A percentile compares a stretch with the other conserved stretches of the same genome.
phyloP scores from a whole-genome alignment of 30 jellyfish, hydroid and myxozoan genomes.

The Aurelia sp. region DNA sequence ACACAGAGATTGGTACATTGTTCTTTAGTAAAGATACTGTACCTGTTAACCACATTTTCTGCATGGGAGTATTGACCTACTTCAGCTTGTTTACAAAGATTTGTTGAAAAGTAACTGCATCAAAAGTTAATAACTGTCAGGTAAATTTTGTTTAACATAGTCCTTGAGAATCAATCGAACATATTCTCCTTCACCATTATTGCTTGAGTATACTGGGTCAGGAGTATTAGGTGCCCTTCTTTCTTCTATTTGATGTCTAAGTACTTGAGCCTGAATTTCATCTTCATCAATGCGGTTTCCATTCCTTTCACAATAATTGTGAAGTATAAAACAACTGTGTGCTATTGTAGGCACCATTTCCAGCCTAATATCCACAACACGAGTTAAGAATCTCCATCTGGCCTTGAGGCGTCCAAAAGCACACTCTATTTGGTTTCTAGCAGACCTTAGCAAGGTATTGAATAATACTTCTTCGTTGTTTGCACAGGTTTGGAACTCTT shows the following conservation, averaged over 20 bases:
- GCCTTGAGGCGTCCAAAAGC: constrained; percentile 76
- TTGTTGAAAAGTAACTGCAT: background rate
- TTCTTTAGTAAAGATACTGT: too few relatives aligned
- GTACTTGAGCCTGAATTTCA: constrained; percentile 28
- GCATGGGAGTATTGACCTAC: too few relatives aligned
- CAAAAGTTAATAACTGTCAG: constrained; percentile 11
- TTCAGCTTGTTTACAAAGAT: constrained; percentile 1
- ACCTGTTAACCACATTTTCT: too few relatives aligned
- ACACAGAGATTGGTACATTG: too few relatives aligned
- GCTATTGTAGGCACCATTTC: constrained; percentile 37
- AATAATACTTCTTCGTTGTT: too few relatives aligned
- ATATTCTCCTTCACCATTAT: constrained; percentile 51
- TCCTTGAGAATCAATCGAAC: constrained; percentile 6
- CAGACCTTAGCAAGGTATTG: too few relatives aligned
- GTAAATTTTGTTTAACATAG: constrained; percentile 28
- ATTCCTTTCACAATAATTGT: constrained; percentile 36
- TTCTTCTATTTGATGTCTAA: constrained; percentile 34
- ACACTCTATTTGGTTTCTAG: constrained; percentile 63
- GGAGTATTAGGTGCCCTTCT: constrained; percentile 60
- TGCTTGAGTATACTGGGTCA: constrained; percentile 39
- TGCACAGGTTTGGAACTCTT: too few relatives aligned
- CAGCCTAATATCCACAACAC: constrained; percentile 14
- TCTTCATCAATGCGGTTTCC: constrained; percentile 33
- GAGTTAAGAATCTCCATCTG: constrained; percentile 34
- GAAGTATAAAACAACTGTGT: constrained; percentile 50